phyloP scores from a whole-genome alignment of 2,797 vertebrate genomes.

The Scarus forsteni region DNA sequence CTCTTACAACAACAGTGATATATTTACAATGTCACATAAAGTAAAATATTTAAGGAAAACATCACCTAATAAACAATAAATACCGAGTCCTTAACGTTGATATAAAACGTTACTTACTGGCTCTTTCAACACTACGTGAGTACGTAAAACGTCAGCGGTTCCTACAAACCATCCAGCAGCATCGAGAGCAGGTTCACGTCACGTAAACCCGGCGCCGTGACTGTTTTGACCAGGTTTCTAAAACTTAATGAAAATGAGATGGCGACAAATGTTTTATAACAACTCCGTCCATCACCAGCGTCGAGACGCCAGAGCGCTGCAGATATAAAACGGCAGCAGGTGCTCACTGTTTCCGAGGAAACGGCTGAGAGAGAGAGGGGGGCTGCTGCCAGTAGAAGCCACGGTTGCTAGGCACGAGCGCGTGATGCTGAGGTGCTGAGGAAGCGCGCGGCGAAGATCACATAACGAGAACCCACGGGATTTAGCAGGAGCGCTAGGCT shows the following conservation, averaged over 20 bases:
- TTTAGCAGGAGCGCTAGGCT: constrained; percentile 16
- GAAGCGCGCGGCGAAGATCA: constrained; percentile 22
- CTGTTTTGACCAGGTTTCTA: not conserved
- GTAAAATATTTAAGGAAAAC: too few species aligned
- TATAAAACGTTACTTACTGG: too few species aligned
- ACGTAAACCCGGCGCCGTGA: too few species aligned
- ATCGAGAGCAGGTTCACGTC: too few species aligned
- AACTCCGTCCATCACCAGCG: constrained; percentile 34
- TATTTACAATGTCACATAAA: too few species aligned
- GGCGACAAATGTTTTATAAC: not conserved
- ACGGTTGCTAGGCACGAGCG: constrained; percentile 74
- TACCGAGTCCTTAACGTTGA: too few species aligned
- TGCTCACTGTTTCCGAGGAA: constrained; percentile 72
- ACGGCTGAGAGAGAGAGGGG: constrained; percentile 58
- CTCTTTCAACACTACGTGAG: too few species aligned
- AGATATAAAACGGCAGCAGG: constrained; percentile 56
- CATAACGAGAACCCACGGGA: constrained; percentile 68
- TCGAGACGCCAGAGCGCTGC: constrained; percentile 13
- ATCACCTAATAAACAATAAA: too few species aligned
- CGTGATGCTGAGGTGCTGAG: constrained; percentile 64
- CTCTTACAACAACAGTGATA: too few species aligned
- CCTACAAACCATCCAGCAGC: too few species aligned
- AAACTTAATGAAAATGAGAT: too few species aligned
- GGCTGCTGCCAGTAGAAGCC: constrained; percentile 83
- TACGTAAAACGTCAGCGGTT: too few species aligned